These are phyloP conservation scores for Pocillopora grandis DNA, from an alignment of 92 coral and sea anemone species.

Conservation along the genomic window DNA sequence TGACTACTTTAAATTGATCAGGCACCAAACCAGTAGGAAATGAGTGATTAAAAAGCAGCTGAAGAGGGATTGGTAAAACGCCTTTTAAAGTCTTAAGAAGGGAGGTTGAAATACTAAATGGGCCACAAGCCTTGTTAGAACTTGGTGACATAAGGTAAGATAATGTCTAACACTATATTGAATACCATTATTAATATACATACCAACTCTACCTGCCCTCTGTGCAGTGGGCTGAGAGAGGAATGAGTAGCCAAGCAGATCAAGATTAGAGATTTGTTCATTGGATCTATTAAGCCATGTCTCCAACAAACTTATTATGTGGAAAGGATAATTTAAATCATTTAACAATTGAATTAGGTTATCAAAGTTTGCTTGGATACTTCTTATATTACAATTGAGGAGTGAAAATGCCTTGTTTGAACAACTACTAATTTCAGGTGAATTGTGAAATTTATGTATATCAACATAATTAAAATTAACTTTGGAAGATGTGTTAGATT, in stretches of 20 bases:
- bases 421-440: conserved; percentile 30
- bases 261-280: conserved; percentile 17
- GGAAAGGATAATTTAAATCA: conserved; percentile 49
- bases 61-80: too few species aligned
- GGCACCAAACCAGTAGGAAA: too few species aligned
- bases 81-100: too few species aligned
- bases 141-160: background rate
- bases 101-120: too few species aligned
- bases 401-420: conserved; percentile 1
- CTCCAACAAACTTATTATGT: conserved; percentile 44
- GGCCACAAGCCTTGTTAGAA: too few species aligned
- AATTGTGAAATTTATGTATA: conserved; percentile 53
- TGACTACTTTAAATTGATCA: too few species aligned
- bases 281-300: conserved; percentile 48
- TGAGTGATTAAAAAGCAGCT: too few species aligned
- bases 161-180: too few species aligned
- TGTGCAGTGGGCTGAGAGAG: background rate
- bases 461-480: conserved; percentile 56
- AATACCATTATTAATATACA: too few species aligned
- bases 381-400: conserved; percentile 36
- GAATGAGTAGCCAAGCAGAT: conserved; percentile 50
- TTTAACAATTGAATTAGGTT: conserved; percentile 36
- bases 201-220: too few species aligned
- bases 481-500: conserved; percentile 45
- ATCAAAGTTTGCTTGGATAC: conserved; percentile 22